Evolutionary conservation across 2,113 vertebrate species (phyloP), one percentile per base, ranked within the genome.

Genomic region (Ramphastos sulfuratus): DNA sequence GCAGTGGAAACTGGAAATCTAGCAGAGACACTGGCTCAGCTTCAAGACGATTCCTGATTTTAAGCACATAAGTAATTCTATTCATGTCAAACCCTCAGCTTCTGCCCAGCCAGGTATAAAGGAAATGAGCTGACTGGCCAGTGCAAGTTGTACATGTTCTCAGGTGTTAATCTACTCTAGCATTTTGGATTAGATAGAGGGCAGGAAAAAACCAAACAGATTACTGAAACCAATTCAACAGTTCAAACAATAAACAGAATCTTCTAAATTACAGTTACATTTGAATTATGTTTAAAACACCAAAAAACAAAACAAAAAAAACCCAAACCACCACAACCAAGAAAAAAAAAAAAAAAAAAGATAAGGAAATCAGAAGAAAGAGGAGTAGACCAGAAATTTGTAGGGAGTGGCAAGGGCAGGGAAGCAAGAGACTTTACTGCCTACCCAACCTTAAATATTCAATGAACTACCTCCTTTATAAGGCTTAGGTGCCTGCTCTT

Each of bases 31-130:
- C 61, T 86, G 87, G 89, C 87, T 94, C 73, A 86, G 79, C 61
- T 90, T 94, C 93, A 94, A 83, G 72, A 87, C 78, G 72, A 96
- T 85, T 85, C 79, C 76, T 81, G 80, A 94, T 87, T 94, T 90
- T 79, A 95, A 93, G 85, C 55, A 94, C 85, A 31, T 74, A 94
- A 94, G 69, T 82, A 88, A 65, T 52, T 76, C 87, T 82, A 72
- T 77, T 94, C 75, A 91, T 31, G 69, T 80, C 56, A 44, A 78
- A 82, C 18, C 30, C 56, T 60, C 52, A 10, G 60, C 33, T 87
- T 77, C 82, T 89, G 60, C 71, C 50, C 60, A 78, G 79, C 12
- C 82, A 93, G 79, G 64, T 87, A 44, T 23, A 27, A 81, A 77
- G 42, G 8, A 56, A 52, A 54, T 48, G 69, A 77, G 54, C n/a